These are phyloP conservation scores for Encarsia formosa DNA, from an alignment of 2,888 invertebrate genomes.

Conservation along the genomic window DNA sequence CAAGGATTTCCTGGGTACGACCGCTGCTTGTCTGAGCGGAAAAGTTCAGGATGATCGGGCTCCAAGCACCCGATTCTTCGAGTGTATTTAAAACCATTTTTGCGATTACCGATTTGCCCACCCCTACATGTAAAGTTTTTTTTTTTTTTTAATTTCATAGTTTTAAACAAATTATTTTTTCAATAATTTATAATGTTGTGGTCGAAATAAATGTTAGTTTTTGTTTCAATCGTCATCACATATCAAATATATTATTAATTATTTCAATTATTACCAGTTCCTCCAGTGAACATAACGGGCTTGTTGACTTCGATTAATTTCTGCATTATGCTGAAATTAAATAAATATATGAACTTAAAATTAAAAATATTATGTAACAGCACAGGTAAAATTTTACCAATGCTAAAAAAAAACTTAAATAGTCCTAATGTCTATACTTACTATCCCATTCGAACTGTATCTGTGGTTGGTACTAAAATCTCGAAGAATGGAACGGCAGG, in stretches of 20 bases:
- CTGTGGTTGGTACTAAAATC: conserved; percentile 85
- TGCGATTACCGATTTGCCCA: conserved; percentile 85
- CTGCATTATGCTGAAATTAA: conserved; percentile 70
- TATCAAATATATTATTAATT: too few species aligned
- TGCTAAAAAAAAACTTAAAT: too few species aligned
- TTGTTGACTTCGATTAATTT: conserved; percentile 67
- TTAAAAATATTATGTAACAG: too few species aligned
- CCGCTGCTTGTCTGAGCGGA: conserved; percentile 87
- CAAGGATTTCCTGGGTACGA: conserved; percentile 82
- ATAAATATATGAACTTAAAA: too few species aligned
- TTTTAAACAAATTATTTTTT: too few species aligned
- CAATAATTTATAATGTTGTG: too few species aligned
- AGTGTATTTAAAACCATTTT: conserved; percentile 69
- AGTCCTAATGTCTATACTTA: too few species aligned
- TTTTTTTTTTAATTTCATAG: too few species aligned
- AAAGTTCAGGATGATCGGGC: conserved; percentile 80
- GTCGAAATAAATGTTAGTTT: too few species aligned
- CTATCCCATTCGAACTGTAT: conserved; percentile 84
- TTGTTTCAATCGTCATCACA: too few species aligned
- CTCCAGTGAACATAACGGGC: conserved; percentile 87
- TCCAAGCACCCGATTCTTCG: conserved; percentile 58
- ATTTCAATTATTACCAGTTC: conserved; percentile 59
- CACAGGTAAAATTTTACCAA: too few species aligned
- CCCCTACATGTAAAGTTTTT: too few species aligned
- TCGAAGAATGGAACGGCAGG: conserved; percentile 76